Conservation (phyloP, 2,797 vertebrate genomes). For the Adelosebastes latens region DNA sequence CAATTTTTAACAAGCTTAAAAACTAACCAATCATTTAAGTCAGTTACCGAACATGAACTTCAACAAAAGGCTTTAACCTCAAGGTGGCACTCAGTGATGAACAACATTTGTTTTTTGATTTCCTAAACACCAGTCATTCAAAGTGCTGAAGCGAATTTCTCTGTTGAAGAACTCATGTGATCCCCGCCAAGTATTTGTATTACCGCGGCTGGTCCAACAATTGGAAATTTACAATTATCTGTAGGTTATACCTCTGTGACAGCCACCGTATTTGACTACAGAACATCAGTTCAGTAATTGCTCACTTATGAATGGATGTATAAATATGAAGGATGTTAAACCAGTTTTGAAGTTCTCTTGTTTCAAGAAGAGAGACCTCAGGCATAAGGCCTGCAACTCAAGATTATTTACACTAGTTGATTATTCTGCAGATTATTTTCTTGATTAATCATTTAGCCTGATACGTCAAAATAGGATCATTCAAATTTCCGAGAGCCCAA, state of each 20-base stretch:
- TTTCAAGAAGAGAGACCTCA: neutral
- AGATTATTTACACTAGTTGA: too few relatives aligned
- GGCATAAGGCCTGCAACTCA: neutral
- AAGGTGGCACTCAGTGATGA: neutral
- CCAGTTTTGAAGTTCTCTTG: neutral
- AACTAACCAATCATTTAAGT: neutral
- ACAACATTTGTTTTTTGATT: too few relatives aligned
- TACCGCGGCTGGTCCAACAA: neutral
- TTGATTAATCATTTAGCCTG: neutral
- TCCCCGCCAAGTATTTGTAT: neutral
- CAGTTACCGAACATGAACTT: neutral
- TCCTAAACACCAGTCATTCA: neutral
- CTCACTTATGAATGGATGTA: neutral
- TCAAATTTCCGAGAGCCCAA: neutral
- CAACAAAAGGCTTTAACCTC: neutral
- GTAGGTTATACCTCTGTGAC: neutral
- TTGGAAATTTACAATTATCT: neutral
- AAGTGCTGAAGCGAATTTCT: neutral
- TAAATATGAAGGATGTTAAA: neutral
- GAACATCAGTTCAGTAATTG: neutral
- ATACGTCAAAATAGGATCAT: neutral
- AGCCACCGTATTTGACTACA: neutral
- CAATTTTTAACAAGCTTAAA: slow-evolving; percentile 20
- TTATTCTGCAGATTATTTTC: neutral
- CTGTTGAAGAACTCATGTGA: neutral